Evolutionary conservation across 2,888 invertebrate species (phyloP), one percentile per base, ranked within the genome.

Genomic region (Drosophila nigritarsus): DNA sequence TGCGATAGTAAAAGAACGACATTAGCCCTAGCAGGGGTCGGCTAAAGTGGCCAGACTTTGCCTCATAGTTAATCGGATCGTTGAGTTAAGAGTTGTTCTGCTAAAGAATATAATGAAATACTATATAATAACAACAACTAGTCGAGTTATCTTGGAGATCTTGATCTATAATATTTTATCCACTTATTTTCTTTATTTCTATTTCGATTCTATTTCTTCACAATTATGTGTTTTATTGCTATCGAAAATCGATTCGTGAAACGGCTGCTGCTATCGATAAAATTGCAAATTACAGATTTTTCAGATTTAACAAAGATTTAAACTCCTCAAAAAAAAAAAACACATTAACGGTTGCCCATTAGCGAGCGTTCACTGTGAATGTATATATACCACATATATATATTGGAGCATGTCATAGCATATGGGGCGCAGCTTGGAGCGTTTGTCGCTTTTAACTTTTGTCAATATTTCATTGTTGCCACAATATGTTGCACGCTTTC

Each of bases 381-480:
- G 45, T 24, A 24, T 24, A 20, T 42, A 4, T 18, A n/a, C n/a
- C 1, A n/a, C n/a, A n/a, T 5, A n/a, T 42, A 42, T 34, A 42
- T 42, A 34, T 38, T 62, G 55, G n/a, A 62, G 20, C 45, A 55
- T 38, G 15, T 45, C 20, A 45, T 8, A 45, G 49, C 34, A 34
- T 67, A 58, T 32, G 32, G 34, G 30, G 40, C 18, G 24, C n/a
- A 40, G 32, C 51, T 45, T 36, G 71, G 38, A 58, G 40, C 48
- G 48, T 68, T 68, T 60, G 61, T 72, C 54, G 73, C 65, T 68
- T 67, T 75, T 64, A 60, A 66, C 56, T 62, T 67, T 73, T 76
- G 87, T 87, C 85, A 87, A 85, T 89, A 79, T 89, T 75, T 78
- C 82, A 81, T 66, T 76, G 62, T 79, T 71, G 75, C 73, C 68